A percentile compares a stretch with the other conserved stretches of the same genome.
These are phyloP conservation scores for Orius insidiosus DNA, from an alignment of 1,140 invertebrate species.

Conservation along the genomic window DNA sequence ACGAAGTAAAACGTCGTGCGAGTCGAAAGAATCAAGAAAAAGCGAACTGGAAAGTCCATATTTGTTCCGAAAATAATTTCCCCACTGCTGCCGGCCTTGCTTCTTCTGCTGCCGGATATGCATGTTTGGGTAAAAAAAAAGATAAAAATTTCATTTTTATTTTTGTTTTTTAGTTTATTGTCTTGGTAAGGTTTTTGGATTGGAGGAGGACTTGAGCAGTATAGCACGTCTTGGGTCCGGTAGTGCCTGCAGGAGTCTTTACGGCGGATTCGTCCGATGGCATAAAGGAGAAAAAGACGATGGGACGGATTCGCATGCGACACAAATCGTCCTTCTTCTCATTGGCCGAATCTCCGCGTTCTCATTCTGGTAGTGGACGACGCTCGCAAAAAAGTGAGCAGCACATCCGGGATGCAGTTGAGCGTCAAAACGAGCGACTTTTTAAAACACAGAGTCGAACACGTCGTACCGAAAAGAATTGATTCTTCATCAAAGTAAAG, in stretches of 20 bases:
- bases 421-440: conserved; percentile 68
- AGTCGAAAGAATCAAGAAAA: conserved; percentile 25
- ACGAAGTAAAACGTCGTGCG: conserved; percentile 30
- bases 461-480: conserved; percentile 54
- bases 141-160: background rate
- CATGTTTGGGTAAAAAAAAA: conserved; percentile 44
- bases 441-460: conserved; percentile 50
- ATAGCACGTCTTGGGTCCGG: conserved; percentile 83
- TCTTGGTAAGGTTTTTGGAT: conserved; percentile 55
- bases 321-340: conserved; percentile 48
- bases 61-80: conserved; percentile 96
- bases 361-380: conserved; percentile 83
- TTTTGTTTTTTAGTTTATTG: conserved; percentile 32
- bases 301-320: conserved; percentile 70
- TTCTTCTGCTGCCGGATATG: conserved; percentile 95
- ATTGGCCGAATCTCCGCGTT: conserved; percentile 85
- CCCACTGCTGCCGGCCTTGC: conserved; percentile 95
- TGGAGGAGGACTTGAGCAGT: conserved; percentile 63
- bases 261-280: conserved; percentile 84
- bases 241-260: conserved; percentile 87
- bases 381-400: conserved; percentile 67
- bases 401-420: conserved; percentile 80
- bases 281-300: conserved; percentile 44
- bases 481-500: conserved; percentile 36
- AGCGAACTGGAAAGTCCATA: conserved; percentile 53